A percentile compares a stretch with the other conserved stretches of the same genome.
phyloP scores from a whole-genome alignment of 2,797 vertebrate species.

The Benthosema pterotum region DNA sequence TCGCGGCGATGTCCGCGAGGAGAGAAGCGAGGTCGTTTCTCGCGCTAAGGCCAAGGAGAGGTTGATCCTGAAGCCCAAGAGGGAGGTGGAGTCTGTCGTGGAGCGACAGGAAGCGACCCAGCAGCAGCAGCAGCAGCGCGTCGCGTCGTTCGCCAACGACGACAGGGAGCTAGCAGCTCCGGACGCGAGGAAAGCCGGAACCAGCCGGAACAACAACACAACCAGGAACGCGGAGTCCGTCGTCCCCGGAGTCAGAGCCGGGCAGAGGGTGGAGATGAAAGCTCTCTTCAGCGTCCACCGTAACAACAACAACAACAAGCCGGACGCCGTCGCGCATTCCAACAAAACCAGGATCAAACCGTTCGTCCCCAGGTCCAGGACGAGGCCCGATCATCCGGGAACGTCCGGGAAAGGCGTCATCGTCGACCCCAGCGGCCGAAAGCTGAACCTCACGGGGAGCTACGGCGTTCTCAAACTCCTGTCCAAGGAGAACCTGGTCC shows the following conservation, averaged over 20 bases:
- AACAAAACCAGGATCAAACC: conserved; percentile 77
- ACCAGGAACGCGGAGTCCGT: conserved; percentile 61
- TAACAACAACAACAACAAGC: conserved; percentile 65
- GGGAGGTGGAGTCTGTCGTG: conserved; percentile 65
- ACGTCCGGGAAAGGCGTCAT: conserved; percentile 67
- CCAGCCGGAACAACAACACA: too few relatives aligned
- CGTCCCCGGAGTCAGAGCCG: conserved; percentile 40
- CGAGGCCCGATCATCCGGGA: conserved; percentile 65
- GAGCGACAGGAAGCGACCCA: conserved; percentile 51
- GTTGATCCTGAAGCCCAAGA: conserved; percentile 67
- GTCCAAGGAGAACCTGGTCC: conserved; percentile 78
- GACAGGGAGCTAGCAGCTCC: conserved; percentile 54
- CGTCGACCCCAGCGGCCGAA: conserved; percentile 66
- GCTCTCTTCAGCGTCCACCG: conserved; percentile 53
- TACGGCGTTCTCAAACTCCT: conserved; percentile 78
- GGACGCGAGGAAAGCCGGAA: conserved; percentile 61
- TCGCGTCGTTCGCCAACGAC: too few relatives aligned
- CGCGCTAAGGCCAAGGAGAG: conserved; percentile 66
- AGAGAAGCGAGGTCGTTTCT: conserved; percentile 48
- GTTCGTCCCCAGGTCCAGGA: conserved; percentile 50
- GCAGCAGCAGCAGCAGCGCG: too few relatives aligned
- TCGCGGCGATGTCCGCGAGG: conserved; percentile 56
- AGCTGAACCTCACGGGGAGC: conserved; percentile 78
- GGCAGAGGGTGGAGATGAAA: conserved; percentile 66
- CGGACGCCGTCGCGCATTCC: conserved; percentile 64